Percentiles rank a stretch among this genome's conserved stretches.
phyloP scores from a whole-genome alignment of 2,797 vertebrate species.

The Hozukius guyotensis region DNA sequence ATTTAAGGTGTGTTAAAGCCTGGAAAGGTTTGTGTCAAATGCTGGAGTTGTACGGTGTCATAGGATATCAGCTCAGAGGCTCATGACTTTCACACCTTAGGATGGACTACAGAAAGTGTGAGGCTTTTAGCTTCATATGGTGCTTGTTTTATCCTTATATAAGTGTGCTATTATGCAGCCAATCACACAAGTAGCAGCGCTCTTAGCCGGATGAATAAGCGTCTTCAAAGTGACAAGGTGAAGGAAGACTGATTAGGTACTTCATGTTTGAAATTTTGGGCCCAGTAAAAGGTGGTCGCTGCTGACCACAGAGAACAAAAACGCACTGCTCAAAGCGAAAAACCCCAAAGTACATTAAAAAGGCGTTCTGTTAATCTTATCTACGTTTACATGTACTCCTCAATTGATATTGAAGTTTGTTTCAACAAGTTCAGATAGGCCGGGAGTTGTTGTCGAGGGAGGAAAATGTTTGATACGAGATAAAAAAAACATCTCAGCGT shows the following conservation, averaged over 20 bases:
- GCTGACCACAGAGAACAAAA: conserved; percentile 38
- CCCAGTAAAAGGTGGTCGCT: neutral
- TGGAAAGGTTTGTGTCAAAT: conserved; percentile 41
- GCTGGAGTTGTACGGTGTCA: conserved; percentile 3
- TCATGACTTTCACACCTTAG: conserved; percentile 30
- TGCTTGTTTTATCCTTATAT: neutral
- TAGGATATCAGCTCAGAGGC: conserved; percentile 8
- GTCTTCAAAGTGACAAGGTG: conserved; percentile 8
- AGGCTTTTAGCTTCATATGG: neutral
- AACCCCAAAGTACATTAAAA: conserved; percentile 10
- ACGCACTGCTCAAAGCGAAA: neutral
- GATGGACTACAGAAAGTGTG: conserved; percentile 7
- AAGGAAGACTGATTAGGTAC: neutral
- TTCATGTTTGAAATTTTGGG: neutral
- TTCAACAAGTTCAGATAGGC: neutral
- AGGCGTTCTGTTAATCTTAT: conserved; percentile 7
- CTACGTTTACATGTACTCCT: neutral
- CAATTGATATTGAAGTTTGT: neutral
- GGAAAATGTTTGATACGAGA: conserved; percentile 5
- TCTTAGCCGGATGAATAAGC: neutral
- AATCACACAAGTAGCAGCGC: neutral
- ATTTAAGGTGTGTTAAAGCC: conserved; percentile 35
- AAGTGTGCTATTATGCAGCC: neutral
- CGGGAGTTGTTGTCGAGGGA: neutral
- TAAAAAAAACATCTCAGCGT: conserved; percentile 5